These are phyloP conservation scores for Heliconius charithonia DNA, from an alignment of 2,888 invertebrate species.

Conservation along the genomic window DNA sequence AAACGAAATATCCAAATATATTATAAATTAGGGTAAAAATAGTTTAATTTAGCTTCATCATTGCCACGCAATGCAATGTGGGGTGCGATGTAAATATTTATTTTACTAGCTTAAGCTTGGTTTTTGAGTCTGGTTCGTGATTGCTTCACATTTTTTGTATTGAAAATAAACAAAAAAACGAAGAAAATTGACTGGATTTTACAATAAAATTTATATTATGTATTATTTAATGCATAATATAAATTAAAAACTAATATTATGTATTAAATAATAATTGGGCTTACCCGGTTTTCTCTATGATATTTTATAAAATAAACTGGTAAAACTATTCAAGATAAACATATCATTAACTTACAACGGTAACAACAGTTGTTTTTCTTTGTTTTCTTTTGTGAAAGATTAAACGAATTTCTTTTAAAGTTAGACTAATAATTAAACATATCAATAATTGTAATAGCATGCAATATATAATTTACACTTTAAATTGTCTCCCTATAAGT, in stretches of 20 bases:
- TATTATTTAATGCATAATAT: background rate
- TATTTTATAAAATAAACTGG: background rate
- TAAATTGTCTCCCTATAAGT: constrained; percentile 46
- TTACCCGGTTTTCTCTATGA: background rate
- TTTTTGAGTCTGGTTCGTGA: constrained; percentile 38
- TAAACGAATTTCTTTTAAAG: constrained; percentile 34
- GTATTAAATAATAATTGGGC: background rate
- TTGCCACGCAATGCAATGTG: constrained; percentile 59
- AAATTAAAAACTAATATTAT: background rate
- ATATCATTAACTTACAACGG: background rate
- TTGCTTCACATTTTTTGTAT: constrained; percentile 36
- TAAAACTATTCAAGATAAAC: background rate
- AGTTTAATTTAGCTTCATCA: constrained; percentile 62
- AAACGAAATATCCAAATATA: constrained; percentile 75
- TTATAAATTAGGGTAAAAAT: constrained; percentile 56
- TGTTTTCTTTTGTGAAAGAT: constrained; percentile 41
- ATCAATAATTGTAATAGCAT: constrained; percentile 58
- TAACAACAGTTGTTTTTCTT: constrained; percentile 26
- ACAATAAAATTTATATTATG: background rate
- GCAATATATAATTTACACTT: constrained; percentile 48
- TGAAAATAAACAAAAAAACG: constrained; percentile 17
- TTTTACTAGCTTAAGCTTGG: constrained; percentile 46
- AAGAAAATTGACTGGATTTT: constrained; percentile 19
- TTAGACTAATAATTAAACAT: constrained; percentile 53
- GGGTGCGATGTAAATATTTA: constrained; percentile 54